Evolutionary conservation across 2,888 invertebrate species (phyloP), one percentile per base, ranked within the genome.

Genomic region (Prosopocoilus inquinatus): DNA sequence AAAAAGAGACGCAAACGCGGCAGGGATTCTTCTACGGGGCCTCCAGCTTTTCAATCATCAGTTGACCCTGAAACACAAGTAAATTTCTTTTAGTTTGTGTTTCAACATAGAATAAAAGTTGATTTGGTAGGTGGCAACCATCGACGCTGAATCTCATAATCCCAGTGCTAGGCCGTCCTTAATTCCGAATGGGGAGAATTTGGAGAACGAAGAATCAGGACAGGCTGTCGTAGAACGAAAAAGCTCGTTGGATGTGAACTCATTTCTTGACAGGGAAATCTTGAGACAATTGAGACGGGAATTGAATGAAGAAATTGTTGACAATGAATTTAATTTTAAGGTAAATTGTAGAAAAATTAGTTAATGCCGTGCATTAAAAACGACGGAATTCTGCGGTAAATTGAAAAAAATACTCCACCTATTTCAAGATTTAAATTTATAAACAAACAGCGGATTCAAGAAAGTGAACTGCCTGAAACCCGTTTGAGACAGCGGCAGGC

Each of bases 61-160:
- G 48, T 85, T 60, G 88, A 88, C 70, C 88, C 88, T 0, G 88
- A 88, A 75, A 88, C 88, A 2, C 87, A 88, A 71, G 85, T 83
- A 57, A 50, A 41, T 28, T 16, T 12, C 1, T 4, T 5, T 36
- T 36, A 1, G 36, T 9, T 11, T 36, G 3, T 3, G 9, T 7
- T 38, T 39, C n/a, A 16, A 16, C 36, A 45, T 9, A 45, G 13
- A 15, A 13, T 11, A 32, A 47, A 16, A 5, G 5, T 43, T 45
- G 47, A 13, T 41, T 43, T 48, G 50, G 47, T 51, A 65, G 65
- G 59, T 67, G 8, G 65, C 66, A 20, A 61, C 65, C 3, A 61
- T 70, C 38, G 66, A 62, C 16, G 53, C 82, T 0, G 88, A 88
- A 67, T 88, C 87, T 0, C 81, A 84, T 9, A 87, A 86, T 73